Base-by-base conservation (phyloP, 2,797 vertebrate genomes). In the Periparus ater region DNA sequence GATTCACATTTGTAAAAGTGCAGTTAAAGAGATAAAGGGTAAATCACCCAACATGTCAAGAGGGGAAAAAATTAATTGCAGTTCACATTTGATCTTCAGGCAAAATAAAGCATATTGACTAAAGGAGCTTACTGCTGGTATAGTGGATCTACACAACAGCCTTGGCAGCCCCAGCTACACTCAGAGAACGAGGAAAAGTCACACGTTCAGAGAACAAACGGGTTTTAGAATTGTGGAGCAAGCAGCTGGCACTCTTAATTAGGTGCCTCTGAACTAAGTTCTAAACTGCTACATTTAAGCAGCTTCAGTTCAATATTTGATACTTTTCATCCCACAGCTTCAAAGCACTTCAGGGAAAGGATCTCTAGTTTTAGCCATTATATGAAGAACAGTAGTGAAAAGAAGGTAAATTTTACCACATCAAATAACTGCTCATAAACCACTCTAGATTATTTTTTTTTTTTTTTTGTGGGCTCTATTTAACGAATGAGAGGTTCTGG, bases 101-200 rank as follows among this genome's bases (percentile, higher is more conserved):
- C 44, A 74, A 79, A 88, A 55, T 54, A 72, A 94, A 76, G 32
- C 11, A 7, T 12, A 4, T 5, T 60, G 34, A n/a, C 51, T 9
- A 42, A 81, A 34, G 34, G 44, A 85, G 32, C 1, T 51, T 29
- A 51, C 47, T 74, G 23, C 48, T 63, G 63, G 13, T 50, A 3
- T 3, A 8, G 45, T 4, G 7, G 44, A 47, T 29, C 50, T 66
- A 2, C 11, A 13, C 1, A 4, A 7, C 36, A 85, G 73, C 67
- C 79, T 48, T 13, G 58, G 6, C 30, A 40, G 53, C 36, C 13
- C 9, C 0, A 29, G 51, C 27, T 68, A 44, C 7, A 8, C 83
- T 60, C 48, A 30, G 1, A 3, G 27, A 25, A 29, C 0, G 2
- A 61, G 47, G 8, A 40, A 32, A 78, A 47, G 20, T 30, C 44